These are phyloP conservation scores for Pelecanus crispus DNA, from an alignment of 2,113 vertebrate species.

Conservation along the genomic window DNA sequence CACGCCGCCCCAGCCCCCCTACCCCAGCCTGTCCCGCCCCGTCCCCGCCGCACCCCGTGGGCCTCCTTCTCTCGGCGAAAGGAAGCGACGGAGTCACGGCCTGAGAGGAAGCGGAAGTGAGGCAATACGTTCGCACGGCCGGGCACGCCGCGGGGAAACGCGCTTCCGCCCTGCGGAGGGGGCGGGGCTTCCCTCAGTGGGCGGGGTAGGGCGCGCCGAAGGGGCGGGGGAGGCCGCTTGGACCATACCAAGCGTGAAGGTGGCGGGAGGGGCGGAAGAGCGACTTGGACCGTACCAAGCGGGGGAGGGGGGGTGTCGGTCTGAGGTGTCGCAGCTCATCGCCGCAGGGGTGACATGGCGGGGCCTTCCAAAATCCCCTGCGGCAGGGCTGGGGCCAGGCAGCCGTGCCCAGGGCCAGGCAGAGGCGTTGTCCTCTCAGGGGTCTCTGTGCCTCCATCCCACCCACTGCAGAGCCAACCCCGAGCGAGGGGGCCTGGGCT, in stretches of 20 bases:
- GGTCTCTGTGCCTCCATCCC: not conserved
- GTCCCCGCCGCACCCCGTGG: not conserved
- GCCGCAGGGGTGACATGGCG: not conserved
- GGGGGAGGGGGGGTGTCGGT: no score
- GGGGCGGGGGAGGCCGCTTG: not conserved
- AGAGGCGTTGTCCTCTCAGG: no score
- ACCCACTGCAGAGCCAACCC: no score
- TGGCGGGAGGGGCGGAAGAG: not conserved
- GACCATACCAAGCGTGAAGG: not conserved
- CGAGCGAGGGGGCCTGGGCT: no score
- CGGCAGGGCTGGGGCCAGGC: not conserved
- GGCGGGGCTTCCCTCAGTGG: no score
- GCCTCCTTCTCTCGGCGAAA: not conserved
- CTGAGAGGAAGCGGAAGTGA: not conserved
- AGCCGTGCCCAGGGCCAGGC: not conserved
- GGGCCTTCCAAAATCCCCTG: no score
- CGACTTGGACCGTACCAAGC: not conserved
- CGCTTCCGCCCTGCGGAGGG: not conserved
- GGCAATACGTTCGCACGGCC: rapidly evolving
- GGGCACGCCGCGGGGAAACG: rapidly evolving
- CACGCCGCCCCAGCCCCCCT: rapidly evolving
- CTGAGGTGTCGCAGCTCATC: not conserved
- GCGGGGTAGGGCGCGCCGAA: rapidly evolving
- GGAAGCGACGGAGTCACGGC: rapidly evolving
- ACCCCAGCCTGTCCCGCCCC: no score